Evolutionary conservation across 1,140 invertebrate species (phyloP).

Genomic region (Lepidurus couesii): DNA sequence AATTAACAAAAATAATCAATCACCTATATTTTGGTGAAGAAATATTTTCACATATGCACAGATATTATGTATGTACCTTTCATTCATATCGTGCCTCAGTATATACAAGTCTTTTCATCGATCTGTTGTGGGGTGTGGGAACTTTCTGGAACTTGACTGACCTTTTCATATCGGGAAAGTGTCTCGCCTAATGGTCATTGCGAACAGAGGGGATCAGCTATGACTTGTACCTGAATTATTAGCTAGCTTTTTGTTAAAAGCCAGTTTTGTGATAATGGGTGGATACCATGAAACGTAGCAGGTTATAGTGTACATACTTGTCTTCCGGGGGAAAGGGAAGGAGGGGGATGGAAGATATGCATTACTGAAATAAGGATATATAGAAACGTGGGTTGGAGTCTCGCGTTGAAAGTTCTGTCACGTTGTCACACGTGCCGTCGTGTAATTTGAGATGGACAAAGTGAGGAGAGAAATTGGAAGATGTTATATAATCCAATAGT

Average conservation of each 20-base stretch:
- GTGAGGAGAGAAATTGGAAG: not conserved
- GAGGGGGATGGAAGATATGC: too few species aligned
- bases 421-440: not conserved
- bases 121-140: constrained; percentile 14
- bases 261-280: not conserved
- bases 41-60: not conserved
- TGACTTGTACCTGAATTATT: not conserved
- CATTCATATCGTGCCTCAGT: not conserved
- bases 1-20: too few species aligned
- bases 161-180: not conserved
- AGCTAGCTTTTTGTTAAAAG: not conserved
- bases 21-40: too few species aligned
- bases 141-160: not conserved
- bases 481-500: constrained; percentile 6
- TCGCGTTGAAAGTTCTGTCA: not conserved
- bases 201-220: not conserved
- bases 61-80: not conserved
- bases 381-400: not conserved
- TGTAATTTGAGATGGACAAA: not conserved
- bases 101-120: not conserved
- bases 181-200: not conserved
- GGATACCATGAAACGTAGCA: not conserved
- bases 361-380: not conserved
- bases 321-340: not conserved
- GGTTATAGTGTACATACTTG: not conserved